These are phyloP conservation scores for Coregonus suidteri DNA, from an alignment of 2,797 vertebrate species.

Conservation along the genomic window DNA sequence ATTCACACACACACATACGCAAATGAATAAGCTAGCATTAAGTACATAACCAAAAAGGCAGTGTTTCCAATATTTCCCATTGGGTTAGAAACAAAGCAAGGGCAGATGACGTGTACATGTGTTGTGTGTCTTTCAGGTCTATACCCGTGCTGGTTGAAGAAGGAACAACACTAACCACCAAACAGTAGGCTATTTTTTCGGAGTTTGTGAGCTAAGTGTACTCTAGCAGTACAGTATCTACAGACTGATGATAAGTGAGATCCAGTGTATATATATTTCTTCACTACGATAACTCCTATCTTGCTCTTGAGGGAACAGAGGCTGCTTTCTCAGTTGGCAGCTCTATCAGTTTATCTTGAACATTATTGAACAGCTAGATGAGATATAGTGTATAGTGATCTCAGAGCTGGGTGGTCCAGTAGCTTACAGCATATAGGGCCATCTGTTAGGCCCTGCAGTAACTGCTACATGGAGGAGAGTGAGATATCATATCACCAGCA, in stretches of 20 bases:
- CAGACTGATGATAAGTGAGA: neutral
- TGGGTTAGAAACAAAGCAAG: constrained; percentile 6
- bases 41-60: constrained; percentile 28
- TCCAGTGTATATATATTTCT: neutral
- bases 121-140: neutral
- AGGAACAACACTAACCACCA: neutral
- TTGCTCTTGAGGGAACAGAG: neutral
- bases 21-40: constrained; percentile 1
- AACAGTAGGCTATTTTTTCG: neutral
- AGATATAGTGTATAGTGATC: neutral
- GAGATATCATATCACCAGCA: neutral
- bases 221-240: constrained; percentile 1
- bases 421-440: neutral
- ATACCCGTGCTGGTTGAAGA: neutral
- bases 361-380: neutral
- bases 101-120: neutral
- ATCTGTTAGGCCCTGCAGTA: neutral
- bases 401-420: neutral
- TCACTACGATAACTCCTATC: constrained; percentile 7
- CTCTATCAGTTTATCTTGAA: neutral
- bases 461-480: neutral
- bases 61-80: constrained; percentile 6
- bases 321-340: neutral
- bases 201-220: constrained; percentile 9
- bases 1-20: constrained; percentile 17